Base-by-base conservation (phyloP, 2,113 vertebrate species). In the Pachyramphus minor region DNA sequence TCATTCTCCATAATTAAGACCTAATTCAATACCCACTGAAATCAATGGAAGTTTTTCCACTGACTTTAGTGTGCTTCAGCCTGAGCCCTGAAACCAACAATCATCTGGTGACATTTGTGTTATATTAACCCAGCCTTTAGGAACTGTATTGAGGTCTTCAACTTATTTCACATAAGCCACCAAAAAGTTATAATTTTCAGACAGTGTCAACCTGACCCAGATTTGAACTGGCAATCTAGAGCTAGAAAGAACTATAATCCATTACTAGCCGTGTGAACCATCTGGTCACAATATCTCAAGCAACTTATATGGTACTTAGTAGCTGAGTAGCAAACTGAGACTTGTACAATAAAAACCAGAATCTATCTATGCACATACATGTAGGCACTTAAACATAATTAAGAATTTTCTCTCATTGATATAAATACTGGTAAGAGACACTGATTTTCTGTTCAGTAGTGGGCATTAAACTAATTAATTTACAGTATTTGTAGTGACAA, bases 171-270 rank as follows among this genome's bases (percentile, higher is more conserved):
- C 55, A 67, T 91, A 91, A 95, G 79, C 93, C 90, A 93, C 91
- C 72, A 93, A 97, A 95, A 84, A 95, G 94, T 90, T 94, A 96
- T 96, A 95, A 96, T 94, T 96, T 96, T 91, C 94, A 91, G 93
- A 88, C 68, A 93, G 80, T 96, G 95, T 96, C 95, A 96, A 83
- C 90, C 89, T 96, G 96, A 96, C 95, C 96, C 82, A 93, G 84
- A 94, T 96, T 96, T 97, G 95, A 97, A 97, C 96, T 95, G 84
- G 94, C 91, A 97, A 95, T 96, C 96, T 96, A 86, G 91, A 97
- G 64, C 75, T 84, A 42, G 90, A 91, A 96, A 94, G 84, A 45
- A 88, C 81, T 85, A 42, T 92, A 93, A 91, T 95, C 92, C 90
- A 94, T 97, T 96, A 90, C 86, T 72, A 84, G 86, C 87, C 95